A percentile compares a stretch with the other conserved stretches of the same genome.
These are phyloP conservation scores for Acleris emargana DNA, from an alignment of 2,888 invertebrate genomes.

Conservation along the genomic window DNA sequence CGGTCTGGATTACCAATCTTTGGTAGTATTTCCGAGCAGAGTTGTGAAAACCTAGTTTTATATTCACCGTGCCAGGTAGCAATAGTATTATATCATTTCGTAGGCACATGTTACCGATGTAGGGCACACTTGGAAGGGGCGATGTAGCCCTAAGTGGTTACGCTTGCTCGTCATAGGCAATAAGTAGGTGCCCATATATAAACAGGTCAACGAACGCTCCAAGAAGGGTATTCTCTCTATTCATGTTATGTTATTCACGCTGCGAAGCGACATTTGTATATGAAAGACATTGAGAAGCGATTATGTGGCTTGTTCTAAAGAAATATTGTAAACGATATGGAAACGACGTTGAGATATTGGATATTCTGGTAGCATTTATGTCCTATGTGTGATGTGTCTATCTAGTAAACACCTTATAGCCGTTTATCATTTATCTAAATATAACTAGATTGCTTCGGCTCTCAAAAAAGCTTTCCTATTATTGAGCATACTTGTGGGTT, in stretches of 20 bases:
- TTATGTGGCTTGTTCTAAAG: neutral
- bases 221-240: neutral
- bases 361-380: too few relatives aligned
- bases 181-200: neutral
- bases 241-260: neutral
- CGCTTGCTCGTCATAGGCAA: neutral
- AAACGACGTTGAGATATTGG: neutral
- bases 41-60: too few relatives aligned
- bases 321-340: neutral
- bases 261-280: neutral
- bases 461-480: too few relatives aligned
- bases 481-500: too few relatives aligned
- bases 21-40: too few relatives aligned
- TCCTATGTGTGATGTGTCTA: too few relatives aligned
- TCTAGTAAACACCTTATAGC: too few relatives aligned
- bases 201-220: constrained; percentile 11
- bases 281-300: neutral
- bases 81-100: neutral
- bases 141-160: constrained; percentile 1
- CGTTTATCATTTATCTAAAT: too few relatives aligned
- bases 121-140: neutral
- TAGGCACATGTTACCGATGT: neutral
- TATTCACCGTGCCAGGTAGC: too few relatives aligned
- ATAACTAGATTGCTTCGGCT: too few relatives aligned
- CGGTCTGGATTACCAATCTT: too few relatives aligned